A percentile compares a stretch with the other conserved stretches of the same genome.
phyloP scores from a whole-genome alignment of 30 jellyfish, hydroid and myxozoan genomes.

The Turritopsis rubra region DNA sequence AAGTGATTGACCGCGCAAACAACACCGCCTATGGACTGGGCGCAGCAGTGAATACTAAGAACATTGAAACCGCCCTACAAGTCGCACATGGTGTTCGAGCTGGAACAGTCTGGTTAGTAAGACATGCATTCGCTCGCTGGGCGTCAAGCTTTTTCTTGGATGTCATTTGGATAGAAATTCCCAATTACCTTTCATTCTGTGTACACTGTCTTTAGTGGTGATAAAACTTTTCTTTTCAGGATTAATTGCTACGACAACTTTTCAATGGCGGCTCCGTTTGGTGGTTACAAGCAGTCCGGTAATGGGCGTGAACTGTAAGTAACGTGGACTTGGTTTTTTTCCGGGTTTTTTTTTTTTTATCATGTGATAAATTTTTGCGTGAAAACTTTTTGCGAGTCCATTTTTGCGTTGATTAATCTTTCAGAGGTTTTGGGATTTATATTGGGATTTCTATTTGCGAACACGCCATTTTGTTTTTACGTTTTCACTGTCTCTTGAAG shows the following conservation, averaged over 20 bases:
- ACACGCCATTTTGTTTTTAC: no score
- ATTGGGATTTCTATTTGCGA: no score
- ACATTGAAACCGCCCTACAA: slow-evolving; percentile 54
- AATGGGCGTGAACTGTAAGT: slow-evolving; percentile 91
- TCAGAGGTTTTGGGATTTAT: no score
- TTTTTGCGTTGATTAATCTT: no score
- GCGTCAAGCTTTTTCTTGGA: background rate
- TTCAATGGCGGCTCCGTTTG: slow-evolving; percentile 72
- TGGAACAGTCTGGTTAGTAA: slow-evolving; percentile 92
- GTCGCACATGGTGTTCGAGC: slow-evolving; percentile 88
- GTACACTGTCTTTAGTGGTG: background rate
- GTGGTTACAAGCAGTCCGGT: slow-evolving; percentile 99
- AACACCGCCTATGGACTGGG: slow-evolving; percentile 91
- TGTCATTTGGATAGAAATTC: background rate
- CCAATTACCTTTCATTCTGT: background rate
- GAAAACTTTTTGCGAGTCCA: no score
- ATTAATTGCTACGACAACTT: slow-evolving; percentile 77
- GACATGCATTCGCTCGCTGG: background rate
- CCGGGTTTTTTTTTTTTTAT: no score
- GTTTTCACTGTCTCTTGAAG: no score
- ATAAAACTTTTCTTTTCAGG: slow-evolving; percentile 30
- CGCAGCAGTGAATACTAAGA: slow-evolving; percentile 75
- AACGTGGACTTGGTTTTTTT: background rate
- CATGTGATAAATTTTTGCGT: no score
- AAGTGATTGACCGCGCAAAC: slow-evolving; percentile 77